These are phyloP conservation scores for Sycophaga agraensis DNA, from an alignment of 1,140 invertebrate genomes.

Conservation along the genomic window DNA sequence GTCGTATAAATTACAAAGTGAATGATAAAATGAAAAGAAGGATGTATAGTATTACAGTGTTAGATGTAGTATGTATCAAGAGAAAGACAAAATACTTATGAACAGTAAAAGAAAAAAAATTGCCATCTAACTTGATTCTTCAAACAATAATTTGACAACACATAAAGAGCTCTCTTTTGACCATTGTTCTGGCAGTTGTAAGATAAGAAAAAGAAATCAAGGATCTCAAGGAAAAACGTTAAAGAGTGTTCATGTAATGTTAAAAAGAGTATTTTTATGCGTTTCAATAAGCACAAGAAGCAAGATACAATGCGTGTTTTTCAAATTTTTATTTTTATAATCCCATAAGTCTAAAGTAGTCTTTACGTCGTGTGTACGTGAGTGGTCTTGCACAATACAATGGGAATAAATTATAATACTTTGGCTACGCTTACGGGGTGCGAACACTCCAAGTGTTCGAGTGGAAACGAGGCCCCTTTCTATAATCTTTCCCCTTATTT, in stretches of 20 bases:
- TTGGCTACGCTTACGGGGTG: slow-evolving; percentile 53
- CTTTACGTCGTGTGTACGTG: slow-evolving; percentile 53
- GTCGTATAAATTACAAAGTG: slow-evolving; percentile 36
- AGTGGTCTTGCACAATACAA: slow-evolving; percentile 56
- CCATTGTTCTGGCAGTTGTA: background rate
- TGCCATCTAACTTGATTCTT: background rate
- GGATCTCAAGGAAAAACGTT: slow-evolving; percentile 13
- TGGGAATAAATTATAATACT: slow-evolving; percentile 61
- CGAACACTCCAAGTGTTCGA: slow-evolving; percentile 43
- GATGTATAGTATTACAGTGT: slow-evolving; percentile 10
- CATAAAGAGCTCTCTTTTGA: background rate
- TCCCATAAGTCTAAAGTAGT: slow-evolving; percentile 58
- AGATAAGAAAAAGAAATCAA: slow-evolving; percentile 25
- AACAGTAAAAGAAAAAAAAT: background rate
- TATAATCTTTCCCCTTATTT: background rate
- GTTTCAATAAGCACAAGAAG: slow-evolving; percentile 34
- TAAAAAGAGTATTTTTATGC: slow-evolving; percentile 26
- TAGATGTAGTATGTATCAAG: background rate
- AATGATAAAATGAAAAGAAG: slow-evolving; percentile 32
- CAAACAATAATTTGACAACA: background rate
- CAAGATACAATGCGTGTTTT: slow-evolving; percentile 41
- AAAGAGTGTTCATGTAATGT: slow-evolving; percentile 13
- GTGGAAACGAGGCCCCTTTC: slow-evolving; percentile 28
- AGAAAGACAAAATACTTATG: background rate
- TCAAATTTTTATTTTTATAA: slow-evolving; percentile 57